Evolutionary conservation across 2,113 vertebrate species (phyloP), one percentile per base, ranked within the genome.

Genomic region (Pungitius pungitius): DNA sequence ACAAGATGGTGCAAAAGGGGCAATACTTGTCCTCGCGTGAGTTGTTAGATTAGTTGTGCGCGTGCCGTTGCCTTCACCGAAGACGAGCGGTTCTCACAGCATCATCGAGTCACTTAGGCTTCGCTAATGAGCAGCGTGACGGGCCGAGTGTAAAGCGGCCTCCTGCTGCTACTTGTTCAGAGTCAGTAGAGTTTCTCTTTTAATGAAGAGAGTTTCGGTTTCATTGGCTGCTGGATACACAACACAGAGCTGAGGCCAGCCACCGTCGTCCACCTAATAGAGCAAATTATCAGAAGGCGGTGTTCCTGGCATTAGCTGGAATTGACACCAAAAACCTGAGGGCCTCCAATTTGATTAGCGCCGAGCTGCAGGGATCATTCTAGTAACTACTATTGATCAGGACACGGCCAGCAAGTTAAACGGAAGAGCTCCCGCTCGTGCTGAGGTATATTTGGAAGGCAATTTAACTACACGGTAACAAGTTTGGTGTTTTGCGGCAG

Each of bases 311-410:
- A 93, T 92, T 86, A 87, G 85, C 75, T 77, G 58, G 76, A 81
- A 81, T 80, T 77, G 88, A 91, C 84, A 82, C 80, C 75, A 88
- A 90, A 87, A 87, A 89, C 89, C 87, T 39, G 65, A 85, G 84
- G 86, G 75, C 73, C 75, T 80, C 51, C 67, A 85, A 94, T 94
- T 86, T 85, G 87, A 94, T 95, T 91, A 95, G 87, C 73, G 77
- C 78, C 59, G 54, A 83, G 77, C 90, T 83, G 79, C 79, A 81
- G 85, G 70, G 86, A 89, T 89, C 87, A 90, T 90, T 89, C 82
- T 81, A 87, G 82, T 89, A 92, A 83, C 85, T 85, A 62, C 81
- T 91, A 95, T 94, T 88, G 93, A 96, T 94, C 87, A 61, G 72
- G 59, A 74, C 80, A 86, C 86, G 88, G 88, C 86, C 73, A 84